Conservation (phyloP, 2,797 vertebrate genomes). For the Arremon aurantiirostris region DNA sequence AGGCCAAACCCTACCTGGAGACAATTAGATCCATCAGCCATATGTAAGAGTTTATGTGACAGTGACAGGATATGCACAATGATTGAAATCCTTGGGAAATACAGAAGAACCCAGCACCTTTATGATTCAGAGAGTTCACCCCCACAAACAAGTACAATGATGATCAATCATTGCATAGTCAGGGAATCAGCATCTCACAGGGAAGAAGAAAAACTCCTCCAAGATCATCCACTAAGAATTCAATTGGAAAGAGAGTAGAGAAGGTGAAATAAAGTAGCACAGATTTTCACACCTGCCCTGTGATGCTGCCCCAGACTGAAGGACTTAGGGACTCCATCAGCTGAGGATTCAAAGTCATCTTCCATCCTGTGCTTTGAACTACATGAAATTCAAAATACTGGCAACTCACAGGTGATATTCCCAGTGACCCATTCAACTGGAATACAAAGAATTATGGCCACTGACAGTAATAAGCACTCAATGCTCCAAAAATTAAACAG, state of each 20-base stretch:
- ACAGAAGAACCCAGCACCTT: background rate
- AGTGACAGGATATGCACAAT: background rate
- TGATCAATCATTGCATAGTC: background rate
- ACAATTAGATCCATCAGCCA: background rate
- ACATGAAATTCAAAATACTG: background rate
- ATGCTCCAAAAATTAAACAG: background rate
- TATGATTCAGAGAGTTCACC: background rate
- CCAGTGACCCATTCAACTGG: background rate
- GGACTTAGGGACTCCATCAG: background rate
- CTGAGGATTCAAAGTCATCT: background rate
- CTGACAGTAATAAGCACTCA: background rate
- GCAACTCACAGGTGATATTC: background rate
- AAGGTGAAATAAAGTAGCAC: background rate
- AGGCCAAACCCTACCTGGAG: background rate
- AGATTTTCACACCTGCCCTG: background rate
- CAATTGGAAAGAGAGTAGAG: background rate
- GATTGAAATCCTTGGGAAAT: background rate
- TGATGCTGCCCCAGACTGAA: background rate
- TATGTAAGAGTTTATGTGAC: background rate
- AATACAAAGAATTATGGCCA: slow-evolving; percentile 23
- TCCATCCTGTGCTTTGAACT: background rate
- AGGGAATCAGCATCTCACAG: background rate
- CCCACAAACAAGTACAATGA: background rate
- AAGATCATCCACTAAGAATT: background rate
- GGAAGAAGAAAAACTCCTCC: background rate